These are phyloP conservation scores for Cetonia aurata DNA, from an alignment of 2,888 invertebrate genomes.

Conservation along the genomic window DNA sequence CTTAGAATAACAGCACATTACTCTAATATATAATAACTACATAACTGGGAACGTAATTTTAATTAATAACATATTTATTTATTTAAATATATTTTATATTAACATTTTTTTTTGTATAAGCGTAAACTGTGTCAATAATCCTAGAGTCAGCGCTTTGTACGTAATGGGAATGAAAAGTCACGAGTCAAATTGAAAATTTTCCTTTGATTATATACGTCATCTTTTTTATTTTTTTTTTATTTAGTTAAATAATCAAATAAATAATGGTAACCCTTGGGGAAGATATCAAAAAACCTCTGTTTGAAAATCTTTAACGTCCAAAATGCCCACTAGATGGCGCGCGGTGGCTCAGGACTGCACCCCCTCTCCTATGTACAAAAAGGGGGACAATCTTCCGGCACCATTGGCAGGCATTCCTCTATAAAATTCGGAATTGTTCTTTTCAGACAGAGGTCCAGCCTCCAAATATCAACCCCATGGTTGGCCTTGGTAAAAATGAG, in stretches of 20 bases:
- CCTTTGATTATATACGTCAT: neutral
- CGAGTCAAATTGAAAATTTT: neutral
- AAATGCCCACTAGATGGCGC: constrained; percentile 57
- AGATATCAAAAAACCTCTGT: constrained; percentile 59
- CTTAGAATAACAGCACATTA: no score
- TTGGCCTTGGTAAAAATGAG: neutral
- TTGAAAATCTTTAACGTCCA: constrained; percentile 52
- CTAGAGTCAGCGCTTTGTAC: neutral
- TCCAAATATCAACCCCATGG: constrained; percentile 54
- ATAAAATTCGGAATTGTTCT: neutral
- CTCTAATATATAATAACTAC: no score
- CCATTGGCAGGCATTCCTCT: constrained; percentile 57
- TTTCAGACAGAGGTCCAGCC: constrained; percentile 64
- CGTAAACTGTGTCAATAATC: constrained; percentile 24
- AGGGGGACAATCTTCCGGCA: constrained; percentile 61
- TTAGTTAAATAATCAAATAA: no score
- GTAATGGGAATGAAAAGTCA: no score
- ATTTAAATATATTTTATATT: constrained; percentile 2
- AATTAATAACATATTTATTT: no score
- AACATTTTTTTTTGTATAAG: constrained; percentile 11
- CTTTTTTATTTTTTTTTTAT: neutral
- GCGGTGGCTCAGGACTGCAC: constrained; percentile 64
- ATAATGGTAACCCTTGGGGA: constrained; percentile 34
- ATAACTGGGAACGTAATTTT: no score
- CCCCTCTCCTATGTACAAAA: constrained; percentile 47